Conservation (phyloP, 2,797 vertebrate genomes). For the Triplophysa bombifrons region DNA sequence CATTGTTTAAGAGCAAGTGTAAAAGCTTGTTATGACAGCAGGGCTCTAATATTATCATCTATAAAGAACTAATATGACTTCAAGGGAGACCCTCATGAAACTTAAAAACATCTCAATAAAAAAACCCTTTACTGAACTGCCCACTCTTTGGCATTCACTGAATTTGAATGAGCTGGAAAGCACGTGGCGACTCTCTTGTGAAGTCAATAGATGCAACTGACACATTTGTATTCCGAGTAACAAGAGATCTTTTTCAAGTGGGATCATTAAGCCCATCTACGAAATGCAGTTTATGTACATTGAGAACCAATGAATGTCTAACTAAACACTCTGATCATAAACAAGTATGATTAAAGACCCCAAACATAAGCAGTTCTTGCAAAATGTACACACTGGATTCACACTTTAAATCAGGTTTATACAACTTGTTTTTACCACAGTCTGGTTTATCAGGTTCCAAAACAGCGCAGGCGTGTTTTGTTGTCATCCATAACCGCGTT, state of each 20-base stretch:
- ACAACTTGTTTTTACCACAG: not conserved
- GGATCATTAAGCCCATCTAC: not conserved
- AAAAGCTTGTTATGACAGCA: not conserved
- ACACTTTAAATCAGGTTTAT: not conserved
- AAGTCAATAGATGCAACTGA: constrained; percentile 1
- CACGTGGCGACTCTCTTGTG: constrained; percentile 49
- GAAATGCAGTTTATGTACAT: not conserved
- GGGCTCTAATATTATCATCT: not conserved
- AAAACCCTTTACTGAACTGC: constrained; percentile 14
- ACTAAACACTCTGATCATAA: not conserved
- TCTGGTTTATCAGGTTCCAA: not conserved
- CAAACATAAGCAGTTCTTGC: not conserved
- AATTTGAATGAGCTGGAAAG: constrained; percentile 46
- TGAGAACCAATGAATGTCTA: not conserved
- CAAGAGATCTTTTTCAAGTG: not conserved
- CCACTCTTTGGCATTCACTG: constrained; percentile 23
- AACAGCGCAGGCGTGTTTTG: not conserved
- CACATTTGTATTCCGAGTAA: constrained; percentile 11
- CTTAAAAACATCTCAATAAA: constrained; percentile 23
- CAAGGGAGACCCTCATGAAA: not conserved
- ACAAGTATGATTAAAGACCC: not conserved
- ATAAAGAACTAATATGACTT: not conserved
- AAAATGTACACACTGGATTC: not conserved
- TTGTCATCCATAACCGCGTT: not conserved
- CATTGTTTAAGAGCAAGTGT: constrained; percentile 5